Evolutionary conservation across 2,113 vertebrate genomes (phyloP).

Genomic region (Equus quagga): DNA sequence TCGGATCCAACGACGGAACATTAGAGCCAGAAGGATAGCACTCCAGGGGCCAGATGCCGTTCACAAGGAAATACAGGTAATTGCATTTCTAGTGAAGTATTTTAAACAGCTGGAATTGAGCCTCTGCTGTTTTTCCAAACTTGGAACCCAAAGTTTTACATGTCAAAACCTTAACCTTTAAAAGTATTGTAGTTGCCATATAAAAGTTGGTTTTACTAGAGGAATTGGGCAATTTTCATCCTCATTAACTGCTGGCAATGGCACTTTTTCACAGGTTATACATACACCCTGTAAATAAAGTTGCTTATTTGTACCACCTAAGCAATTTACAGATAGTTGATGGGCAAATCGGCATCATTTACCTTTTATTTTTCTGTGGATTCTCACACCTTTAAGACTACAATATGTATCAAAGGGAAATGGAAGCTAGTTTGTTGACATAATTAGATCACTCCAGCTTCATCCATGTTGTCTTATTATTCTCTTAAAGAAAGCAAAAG

Average conservation of each 20-base stretch:
- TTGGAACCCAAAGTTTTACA: not conserved
- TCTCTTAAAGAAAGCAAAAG: not conserved
- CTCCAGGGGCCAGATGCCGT: not conserved
- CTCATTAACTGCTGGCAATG: not conserved
- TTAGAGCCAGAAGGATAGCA: not conserved
- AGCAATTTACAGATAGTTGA: not conserved
- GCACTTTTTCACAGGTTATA: not conserved
- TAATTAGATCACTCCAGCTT: not conserved
- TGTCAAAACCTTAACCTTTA: slow-evolving; percentile 7
- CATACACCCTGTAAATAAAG: not conserved
- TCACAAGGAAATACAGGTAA: not conserved
- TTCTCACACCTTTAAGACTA: not conserved
- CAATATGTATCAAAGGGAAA: not conserved
- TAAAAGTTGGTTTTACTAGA: not conserved
- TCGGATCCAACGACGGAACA: not conserved
- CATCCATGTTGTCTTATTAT: not conserved
- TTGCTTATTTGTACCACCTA: not conserved
- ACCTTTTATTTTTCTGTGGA: not conserved
- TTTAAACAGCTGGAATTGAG: slow-evolving; percentile 6
- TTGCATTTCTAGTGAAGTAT: not conserved
- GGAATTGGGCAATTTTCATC: not conserved
- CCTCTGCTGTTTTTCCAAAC: not conserved
- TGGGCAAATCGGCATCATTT: not conserved
- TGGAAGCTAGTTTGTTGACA: not conserved
- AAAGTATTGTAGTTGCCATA: not conserved